A percentile compares a stretch with the other conserved stretches of the same genome.
These are phyloP conservation scores for Piscicola geometra DNA, from an alignment of 2,888 invertebrate species.

Conservation along the genomic window DNA sequence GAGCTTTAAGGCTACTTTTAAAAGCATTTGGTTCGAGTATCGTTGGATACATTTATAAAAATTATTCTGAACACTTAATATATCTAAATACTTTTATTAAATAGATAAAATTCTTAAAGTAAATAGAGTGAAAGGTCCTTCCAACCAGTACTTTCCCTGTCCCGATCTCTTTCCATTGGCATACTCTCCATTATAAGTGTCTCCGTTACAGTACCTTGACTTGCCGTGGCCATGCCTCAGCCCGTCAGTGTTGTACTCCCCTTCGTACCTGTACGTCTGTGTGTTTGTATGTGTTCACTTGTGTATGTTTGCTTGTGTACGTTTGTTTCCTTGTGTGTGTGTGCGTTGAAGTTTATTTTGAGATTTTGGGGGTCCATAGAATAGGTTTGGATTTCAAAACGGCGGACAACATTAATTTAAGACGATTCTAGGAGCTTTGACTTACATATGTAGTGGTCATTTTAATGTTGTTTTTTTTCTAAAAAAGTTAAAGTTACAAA, in stretches of 20 bases:
- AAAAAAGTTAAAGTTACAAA: neutral
- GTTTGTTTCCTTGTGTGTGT: too few relatives aligned
- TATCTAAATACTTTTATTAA: too few relatives aligned
- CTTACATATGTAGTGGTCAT: neutral
- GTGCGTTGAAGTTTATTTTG: too few relatives aligned
- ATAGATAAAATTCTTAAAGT: neutral
- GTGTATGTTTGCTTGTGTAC: too few relatives aligned
- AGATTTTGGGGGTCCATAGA: too few relatives aligned
- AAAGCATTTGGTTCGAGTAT: too few relatives aligned
- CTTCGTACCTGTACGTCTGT: conserved; percentile 63
- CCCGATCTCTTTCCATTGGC: conserved; percentile 75
- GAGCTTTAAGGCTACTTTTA: neutral
- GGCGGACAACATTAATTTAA: neutral
- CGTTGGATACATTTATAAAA: too few relatives aligned
- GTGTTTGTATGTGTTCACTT: neutral
- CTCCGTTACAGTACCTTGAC: conserved; percentile 77
- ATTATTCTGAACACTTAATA: too few relatives aligned
- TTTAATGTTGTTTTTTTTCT: neutral
- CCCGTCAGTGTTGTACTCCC: conserved; percentile 69
- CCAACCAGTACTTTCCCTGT: conserved; percentile 68
- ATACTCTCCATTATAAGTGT: conserved; percentile 78
- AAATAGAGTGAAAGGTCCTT: neutral
- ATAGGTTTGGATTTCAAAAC: neutral
- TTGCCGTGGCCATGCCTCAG: conserved; percentile 79
- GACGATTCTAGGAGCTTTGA: neutral